Evolutionary conservation across 2,888 invertebrate genomes (phyloP), one percentile per base, ranked within the genome.

Genomic region (Agrotis ipsilon): DNA sequence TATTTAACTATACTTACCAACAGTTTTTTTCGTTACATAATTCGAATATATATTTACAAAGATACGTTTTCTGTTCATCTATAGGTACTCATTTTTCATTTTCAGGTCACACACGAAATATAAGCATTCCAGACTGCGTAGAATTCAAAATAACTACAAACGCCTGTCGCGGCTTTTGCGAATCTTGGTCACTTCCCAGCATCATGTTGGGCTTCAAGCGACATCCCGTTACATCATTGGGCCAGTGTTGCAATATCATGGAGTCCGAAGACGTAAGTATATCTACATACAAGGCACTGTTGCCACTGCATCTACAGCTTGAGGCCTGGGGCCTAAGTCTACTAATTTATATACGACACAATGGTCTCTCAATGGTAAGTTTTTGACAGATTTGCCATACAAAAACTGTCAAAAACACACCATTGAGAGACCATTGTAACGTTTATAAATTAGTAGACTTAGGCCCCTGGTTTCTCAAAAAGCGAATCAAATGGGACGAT

Each of bases 181-280:
- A 98, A 88, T 98, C 98, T 3, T 98, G 98, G 97, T 98, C 98
- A 2, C 97, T 98, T 57, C 98, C 98, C 0, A 98, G 98, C 80
- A 95, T 97, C 74, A 95, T 95, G 93, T 84, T 96, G 57, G 95
- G 95, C 13, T 94, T 94, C 83, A 96, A 96, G 71, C 89, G 95
- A 49, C 96, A 98, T 86, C 97, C 97, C 1, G 97, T 98, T 69
- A 98, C 98, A 2, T 98, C 98, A 0, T 96, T 98, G 48, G 98
- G 98, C 14, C 98, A 98, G 90, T 98, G 98, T 93, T 98, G 98
- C 93, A 98, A 98, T 92, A 98, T 98, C 87, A 98, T 98, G 97
- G 98, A 98, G 86, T 98, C 98, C 0, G 98, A 98, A 94, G 98
- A 98, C 89, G 98, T 98, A 90, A 96, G 97, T 89, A 65, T 54